Conservation (phyloP, 2,888 invertebrate species). For the Bimastos eiseni region DNA sequence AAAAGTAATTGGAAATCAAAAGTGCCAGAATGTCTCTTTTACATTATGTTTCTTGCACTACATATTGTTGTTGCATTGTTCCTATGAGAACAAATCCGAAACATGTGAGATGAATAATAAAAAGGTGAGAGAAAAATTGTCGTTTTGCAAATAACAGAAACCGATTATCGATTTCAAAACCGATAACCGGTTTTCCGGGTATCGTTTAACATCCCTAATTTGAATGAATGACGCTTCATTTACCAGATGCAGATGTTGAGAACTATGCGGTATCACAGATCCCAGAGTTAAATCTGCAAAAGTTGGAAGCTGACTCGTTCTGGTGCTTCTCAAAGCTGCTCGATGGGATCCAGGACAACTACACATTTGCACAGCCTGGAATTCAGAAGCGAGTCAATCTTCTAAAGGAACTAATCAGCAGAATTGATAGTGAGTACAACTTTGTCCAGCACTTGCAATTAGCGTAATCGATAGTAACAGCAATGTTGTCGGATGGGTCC, state of each 20-base stretch:
- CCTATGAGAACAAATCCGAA: too few species aligned
- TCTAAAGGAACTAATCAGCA: constrained; percentile 88
- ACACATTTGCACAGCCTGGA: constrained; percentile 98
- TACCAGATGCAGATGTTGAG: constrained; percentile 60
- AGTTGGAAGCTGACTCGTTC: constrained; percentile 97
- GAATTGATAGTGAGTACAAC: constrained; percentile 77
- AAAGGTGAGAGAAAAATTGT: too few species aligned
- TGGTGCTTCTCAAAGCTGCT: constrained; percentile 97
- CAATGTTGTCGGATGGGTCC: too few species aligned
- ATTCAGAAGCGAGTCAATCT: constrained; percentile 97
- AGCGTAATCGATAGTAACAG: background rate
- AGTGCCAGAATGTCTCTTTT: too few species aligned
- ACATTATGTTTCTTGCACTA: too few species aligned
- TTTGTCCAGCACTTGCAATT: background rate
- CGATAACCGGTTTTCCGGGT: too few species aligned
- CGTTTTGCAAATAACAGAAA: too few species aligned
- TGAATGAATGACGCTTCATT: background rate
- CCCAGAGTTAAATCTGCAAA: constrained; percentile 75
- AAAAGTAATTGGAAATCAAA: too few species aligned
- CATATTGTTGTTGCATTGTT: too few species aligned
- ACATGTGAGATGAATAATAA: too few species aligned
- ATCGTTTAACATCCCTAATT: background rate
- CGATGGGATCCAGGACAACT: constrained; percentile 96
- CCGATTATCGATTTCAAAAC: too few species aligned
- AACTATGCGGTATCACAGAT: constrained; percentile 81